Base-by-base conservation (phyloP, 2,888 invertebrate genomes). In the Aporophyla nigra region DNA sequence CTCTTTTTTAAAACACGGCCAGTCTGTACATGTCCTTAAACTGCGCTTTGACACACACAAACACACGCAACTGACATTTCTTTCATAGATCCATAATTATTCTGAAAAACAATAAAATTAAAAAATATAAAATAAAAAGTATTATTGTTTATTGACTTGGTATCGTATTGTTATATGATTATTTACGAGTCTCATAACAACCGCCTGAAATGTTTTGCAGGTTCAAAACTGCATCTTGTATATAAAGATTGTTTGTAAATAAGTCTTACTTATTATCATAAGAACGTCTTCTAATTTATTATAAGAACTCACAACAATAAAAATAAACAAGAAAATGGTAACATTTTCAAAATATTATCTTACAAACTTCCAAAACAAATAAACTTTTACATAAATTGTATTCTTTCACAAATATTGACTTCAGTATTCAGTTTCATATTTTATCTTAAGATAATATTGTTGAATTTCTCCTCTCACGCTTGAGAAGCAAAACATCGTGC, bases 381-480 rank as follows among this genome's bases (percentile, higher is more conserved):
- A 72, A 63, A 24, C 40, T 49, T 46, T 49, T 49, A 0, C 21
- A 16, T 62, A 61, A 72, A 78, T 72, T 56, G 59, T 78, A 49
- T 68, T 68, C 46, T 69, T 69, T 67, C 66, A 62, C n/a, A 67
- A 80, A 63, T 53, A 74, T 58, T 74, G 58, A 71, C 24, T 69
- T 72, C 51, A 24, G 53, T 78, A 58, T 73, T 79, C 54, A 68
- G 62, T 67, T 53, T 62, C 58, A 71, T 63, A 33, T 84, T 58
- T 67, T 74, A 79, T 77, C 63, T 70, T 59, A 68, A 78, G 75
- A 78, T 70, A 85, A 33, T 74, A 72, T 80, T 72, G 67, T 79
- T 72, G 70, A 68, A 74, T 85, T 40, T 86, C 67, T 74, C 56
- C 16, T 33, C 61, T 63, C 59, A 74, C 71, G 74, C 53, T 74